Evolutionary conservation across 2,797 vertebrate genomes (phyloP).

Genomic region (Gymnothorax javanicus): DNA sequence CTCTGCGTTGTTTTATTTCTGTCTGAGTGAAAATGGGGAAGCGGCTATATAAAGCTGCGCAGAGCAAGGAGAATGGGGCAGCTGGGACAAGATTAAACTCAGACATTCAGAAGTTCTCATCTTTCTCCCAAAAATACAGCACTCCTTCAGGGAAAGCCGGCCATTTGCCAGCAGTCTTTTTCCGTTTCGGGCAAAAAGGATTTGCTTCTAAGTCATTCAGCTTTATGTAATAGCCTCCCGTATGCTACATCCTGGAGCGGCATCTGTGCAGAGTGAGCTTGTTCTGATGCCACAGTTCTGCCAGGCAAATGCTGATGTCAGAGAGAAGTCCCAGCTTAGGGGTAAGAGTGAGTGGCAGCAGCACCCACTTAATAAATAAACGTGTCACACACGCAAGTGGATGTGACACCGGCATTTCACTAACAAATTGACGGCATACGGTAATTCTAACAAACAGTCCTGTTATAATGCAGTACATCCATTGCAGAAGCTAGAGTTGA

Average conservation of each 20-base stretch:
- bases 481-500: conserved; percentile 21
- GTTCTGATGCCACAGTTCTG: neutral
- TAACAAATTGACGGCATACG: conserved; percentile 6
- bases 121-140: conserved; percentile 55
- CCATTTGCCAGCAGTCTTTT: conserved; percentile 44
- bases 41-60: conserved; percentile 13
- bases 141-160: conserved; percentile 49
- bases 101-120: conserved; percentile 63
- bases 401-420: neutral
- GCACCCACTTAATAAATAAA: neutral
- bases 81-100: conserved; percentile 66
- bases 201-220: conserved; percentile 72
- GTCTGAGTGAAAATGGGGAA: conserved; percentile 18
- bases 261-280: conserved; percentile 46
- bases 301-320: conserved; percentile 35
- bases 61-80: conserved; percentile 38
- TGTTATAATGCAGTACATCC: neutral
- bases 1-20: conserved; percentile 32
- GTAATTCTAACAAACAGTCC: neutral
- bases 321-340: conserved; percentile 36
- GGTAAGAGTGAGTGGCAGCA: neutral
- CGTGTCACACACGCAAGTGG: neutral
- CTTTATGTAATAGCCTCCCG: conserved; percentile 66
- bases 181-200: conserved; percentile 63
- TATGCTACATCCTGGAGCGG: conserved; percentile 58